phyloP scores from a whole-genome alignment of 2,797 vertebrate species.

The Miopithecus talapoin region DNA sequence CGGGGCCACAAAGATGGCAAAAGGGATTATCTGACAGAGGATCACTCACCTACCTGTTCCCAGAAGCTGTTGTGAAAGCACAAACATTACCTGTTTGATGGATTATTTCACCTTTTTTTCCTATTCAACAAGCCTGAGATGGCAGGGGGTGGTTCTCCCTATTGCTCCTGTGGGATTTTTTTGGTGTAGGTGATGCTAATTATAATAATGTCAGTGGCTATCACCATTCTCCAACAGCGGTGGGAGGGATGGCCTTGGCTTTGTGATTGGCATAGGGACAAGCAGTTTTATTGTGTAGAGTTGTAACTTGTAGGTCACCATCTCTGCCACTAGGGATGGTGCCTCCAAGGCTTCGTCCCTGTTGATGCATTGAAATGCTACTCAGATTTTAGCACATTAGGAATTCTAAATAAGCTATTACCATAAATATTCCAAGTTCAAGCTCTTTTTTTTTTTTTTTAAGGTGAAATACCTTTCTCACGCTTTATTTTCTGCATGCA shows the following conservation, averaged over 20 bases:
- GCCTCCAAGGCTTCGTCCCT: neutral
- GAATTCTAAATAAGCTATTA: neutral
- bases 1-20: neutral
- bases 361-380: neutral
- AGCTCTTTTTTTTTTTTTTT: neutral
- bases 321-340: neutral
- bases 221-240: neutral
- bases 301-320: neutral
- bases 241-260: neutral
- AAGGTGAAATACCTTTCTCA: neutral
- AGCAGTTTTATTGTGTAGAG: neutral
- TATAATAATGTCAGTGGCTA: neutral
- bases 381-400: slow-evolving; percentile 14
- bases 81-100: slow-evolving; percentile 19
- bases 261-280: neutral
- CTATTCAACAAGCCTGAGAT: neutral
- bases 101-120: slow-evolving; percentile 39
- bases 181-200: neutral
- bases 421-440: neutral
- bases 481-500: neutral
- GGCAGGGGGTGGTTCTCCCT: neutral
- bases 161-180: neutral
- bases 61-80: slow-evolving; percentile 27
- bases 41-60: neutral
- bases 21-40: neutral